Evolutionary conservation across 2,113 vertebrate species (phyloP).

Genomic region (Cyanistes caeruleus): DNA sequence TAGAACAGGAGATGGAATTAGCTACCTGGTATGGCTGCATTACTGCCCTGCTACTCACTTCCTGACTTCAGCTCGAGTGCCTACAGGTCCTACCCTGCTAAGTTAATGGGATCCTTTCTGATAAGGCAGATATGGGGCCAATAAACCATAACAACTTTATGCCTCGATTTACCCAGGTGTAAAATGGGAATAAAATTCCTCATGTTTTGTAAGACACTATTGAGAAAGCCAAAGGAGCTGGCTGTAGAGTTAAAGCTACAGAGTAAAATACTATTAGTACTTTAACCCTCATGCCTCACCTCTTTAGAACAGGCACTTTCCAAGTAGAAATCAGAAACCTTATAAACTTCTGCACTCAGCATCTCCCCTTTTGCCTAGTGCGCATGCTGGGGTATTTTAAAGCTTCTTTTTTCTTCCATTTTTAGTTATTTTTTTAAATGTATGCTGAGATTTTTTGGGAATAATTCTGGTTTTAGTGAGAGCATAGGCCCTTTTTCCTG

Average conservation of each 20-base stretch:
- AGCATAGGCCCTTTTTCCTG: neutral
- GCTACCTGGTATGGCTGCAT: neutral
- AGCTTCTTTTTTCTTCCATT: neutral
- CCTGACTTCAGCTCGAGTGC: constrained; percentile 20
- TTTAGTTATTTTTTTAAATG: neutral
- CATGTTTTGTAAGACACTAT: neutral
- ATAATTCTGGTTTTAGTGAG: neutral
- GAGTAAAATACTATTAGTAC: neutral
- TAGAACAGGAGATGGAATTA: constrained; percentile 16
- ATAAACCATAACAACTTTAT: constrained; percentile 47
- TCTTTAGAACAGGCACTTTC: fast-evolving
- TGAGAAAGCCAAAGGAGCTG: neutral
- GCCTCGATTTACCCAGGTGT: constrained; percentile 50
- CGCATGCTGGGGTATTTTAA: neutral
- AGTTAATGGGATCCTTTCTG: constrained; percentile 50
- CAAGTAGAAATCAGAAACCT: neutral
- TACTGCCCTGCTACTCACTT: constrained; percentile 21
- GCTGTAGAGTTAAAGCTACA: neutral
- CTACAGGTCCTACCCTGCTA: constrained; percentile 19
- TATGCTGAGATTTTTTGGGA: neutral
- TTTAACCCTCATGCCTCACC: neutral
- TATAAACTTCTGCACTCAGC: neutral
- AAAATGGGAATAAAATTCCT: constrained; percentile 47
- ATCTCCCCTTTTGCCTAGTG: neutral
- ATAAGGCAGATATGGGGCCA: constrained; percentile 30